These are phyloP conservation scores for Drosophila borealis DNA, from an alignment of 2,888 invertebrate genomes.

Conservation along the genomic window DNA sequence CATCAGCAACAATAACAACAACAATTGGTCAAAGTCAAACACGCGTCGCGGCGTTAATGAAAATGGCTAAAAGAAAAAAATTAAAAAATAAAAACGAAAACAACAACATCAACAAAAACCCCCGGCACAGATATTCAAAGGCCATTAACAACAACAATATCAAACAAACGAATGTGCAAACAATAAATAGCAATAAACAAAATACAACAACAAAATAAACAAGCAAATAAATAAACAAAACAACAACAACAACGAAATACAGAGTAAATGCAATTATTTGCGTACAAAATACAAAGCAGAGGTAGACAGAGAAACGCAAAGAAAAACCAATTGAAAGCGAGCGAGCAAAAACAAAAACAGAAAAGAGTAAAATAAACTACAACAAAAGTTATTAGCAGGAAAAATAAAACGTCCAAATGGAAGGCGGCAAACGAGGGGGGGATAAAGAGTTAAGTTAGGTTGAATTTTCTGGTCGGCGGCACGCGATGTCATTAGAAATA, in stretches of 20 bases:
- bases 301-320: not conserved
- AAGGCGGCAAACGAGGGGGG: not conserved
- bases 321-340: constrained; percentile 12
- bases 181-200: constrained; percentile 31
- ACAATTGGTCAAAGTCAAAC: constrained; percentile 48
- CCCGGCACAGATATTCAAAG: constrained; percentile 43
- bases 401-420: constrained; percentile 10
- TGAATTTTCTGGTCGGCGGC: constrained; percentile 31
- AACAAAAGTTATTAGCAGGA: constrained; percentile 9
- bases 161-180: constrained; percentile 8
- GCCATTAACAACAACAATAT: constrained; percentile 43
- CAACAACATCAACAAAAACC: not conserved
- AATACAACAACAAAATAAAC: constrained; percentile 4
- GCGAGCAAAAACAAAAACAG: not conserved
- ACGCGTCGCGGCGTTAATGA: constrained; percentile 38
- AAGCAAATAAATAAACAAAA: constrained; percentile 24
- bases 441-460: not conserved
- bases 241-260: constrained; percentile 16
- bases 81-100: constrained; percentile 1
- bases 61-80: constrained; percentile 10
- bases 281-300: not conserved
- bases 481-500: constrained; percentile 67
- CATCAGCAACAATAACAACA: constrained; percentile 6
- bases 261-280: constrained; percentile 34
- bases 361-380: not conserved